Evolutionary conservation across 2,797 vertebrate species (phyloP), one percentile per base, ranked within the genome.

Genomic region (Neostethus bicornis): DNA sequence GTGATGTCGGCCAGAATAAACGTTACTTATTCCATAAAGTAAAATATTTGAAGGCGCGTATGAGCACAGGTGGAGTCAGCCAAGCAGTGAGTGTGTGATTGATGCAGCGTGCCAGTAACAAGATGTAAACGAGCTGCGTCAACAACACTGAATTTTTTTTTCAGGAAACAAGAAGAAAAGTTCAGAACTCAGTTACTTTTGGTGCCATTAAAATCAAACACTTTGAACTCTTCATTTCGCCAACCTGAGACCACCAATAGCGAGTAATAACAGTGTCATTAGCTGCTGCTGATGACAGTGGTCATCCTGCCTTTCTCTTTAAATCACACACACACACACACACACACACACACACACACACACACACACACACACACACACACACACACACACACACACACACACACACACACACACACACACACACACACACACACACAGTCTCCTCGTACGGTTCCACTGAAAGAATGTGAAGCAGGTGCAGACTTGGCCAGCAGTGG

Each of bases 41-140:
- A n/a, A 57, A 34, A 29, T 48, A 50, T 74, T 71, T 24, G 55
- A 38, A 35, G 29, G 29, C 31, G 12, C 12, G 29, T 31, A 12
- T 13, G 11, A 24, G 24, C n/a, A n/a, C n/a, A n/a, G n/a, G n/a
- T n/a, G 25, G 24, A 31, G 11, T 31, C 29, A 31, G 29, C 12
- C 29, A 5, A 13, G 29, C 29, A 5, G 12, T 13, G 31, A 34
- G 38, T 17, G 10, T 20, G 21, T 78, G 81, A 81, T 69, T 75
- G 73, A 82, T 78, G 65, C 20, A 0, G 46, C 51, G n/a, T 45
- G 61, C 45, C 61, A 51, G 61, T 44, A 48, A 65, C 38, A 14
- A 75, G 77, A 63, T 67, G 77, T 66, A 81, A 81, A 84, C 61
- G 70, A 81, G 61, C 69, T 73, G 70, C 69, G 70, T 57, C 79